Evolutionary conservation across 1,140 invertebrate species (phyloP).

Genomic region (Nymphalis io): DNA sequence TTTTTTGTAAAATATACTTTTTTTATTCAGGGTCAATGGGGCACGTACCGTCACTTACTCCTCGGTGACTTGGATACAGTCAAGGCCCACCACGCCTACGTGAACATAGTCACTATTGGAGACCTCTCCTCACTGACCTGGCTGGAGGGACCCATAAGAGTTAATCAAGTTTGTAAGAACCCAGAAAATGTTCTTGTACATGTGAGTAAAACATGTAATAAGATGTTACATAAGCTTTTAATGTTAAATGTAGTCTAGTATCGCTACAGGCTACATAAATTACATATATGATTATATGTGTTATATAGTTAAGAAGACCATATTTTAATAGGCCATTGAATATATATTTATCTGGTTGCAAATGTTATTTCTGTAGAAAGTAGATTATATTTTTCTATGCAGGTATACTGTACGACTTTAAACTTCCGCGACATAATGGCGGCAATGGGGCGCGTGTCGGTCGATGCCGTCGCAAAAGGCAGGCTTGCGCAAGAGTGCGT

Average conservation of each 20-base stretch:
- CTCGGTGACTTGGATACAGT: slow-evolving; percentile 74
- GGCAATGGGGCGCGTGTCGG: slow-evolving; percentile 86
- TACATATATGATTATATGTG: no score
- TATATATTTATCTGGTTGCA: no score
- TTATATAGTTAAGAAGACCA: no score
- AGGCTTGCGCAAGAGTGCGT: slow-evolving; percentile 84
- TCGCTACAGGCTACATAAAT: no score
- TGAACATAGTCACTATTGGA: slow-evolving; percentile 89
- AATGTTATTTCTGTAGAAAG: no score
- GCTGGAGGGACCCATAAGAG: slow-evolving; percentile 84
- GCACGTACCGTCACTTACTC: slow-evolving; percentile 87
- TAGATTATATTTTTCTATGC: no score
- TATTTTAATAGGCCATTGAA: no score
- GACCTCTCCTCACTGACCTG: slow-evolving; percentile 93
- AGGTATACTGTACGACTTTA: slow-evolving; percentile 85
- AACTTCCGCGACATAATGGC: slow-evolving; percentile 92
- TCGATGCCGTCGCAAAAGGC: slow-evolving; percentile 82
- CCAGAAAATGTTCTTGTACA: slow-evolving; percentile 73
- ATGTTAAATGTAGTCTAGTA: no score
- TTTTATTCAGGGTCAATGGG: slow-evolving; percentile 85
- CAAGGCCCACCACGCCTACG: slow-evolving; percentile 85
- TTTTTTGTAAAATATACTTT: no score
- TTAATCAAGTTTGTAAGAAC: slow-evolving; percentile 57
- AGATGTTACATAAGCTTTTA: background rate
- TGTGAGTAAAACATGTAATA: slow-evolving; percentile 62